These are phyloP conservation scores for Ibycter americanus DNA, from an alignment of 2,797 vertebrate genomes.

Conservation along the genomic window DNA sequence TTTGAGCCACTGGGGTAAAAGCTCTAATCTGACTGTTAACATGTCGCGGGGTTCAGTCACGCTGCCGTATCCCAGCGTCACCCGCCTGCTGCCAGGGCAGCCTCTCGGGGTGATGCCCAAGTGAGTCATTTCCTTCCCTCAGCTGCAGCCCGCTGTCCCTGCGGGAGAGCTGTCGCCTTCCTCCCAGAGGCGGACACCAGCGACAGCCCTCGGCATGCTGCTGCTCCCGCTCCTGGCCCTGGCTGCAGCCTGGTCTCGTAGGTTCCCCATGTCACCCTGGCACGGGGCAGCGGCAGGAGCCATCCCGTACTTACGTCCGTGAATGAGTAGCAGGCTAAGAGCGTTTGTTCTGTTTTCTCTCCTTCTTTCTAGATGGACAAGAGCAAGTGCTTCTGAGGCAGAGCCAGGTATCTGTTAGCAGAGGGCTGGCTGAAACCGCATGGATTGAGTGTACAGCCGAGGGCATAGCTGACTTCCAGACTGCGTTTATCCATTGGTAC, in stretches of 20 bases:
- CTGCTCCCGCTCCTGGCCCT: background rate
- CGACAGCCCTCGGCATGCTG: background rate
- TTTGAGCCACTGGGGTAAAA: background rate
- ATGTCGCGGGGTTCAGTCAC: background rate
- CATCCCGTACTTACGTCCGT: accelerated
- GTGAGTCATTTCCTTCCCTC: background rate
- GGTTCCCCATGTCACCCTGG: background rate
- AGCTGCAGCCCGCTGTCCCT: background rate
- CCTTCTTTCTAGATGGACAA: background rate
- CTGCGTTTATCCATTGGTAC: background rate
- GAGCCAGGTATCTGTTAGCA: background rate
- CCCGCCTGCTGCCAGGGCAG: background rate
- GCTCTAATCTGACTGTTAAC: background rate
- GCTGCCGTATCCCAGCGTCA: background rate
- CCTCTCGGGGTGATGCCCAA: background rate
- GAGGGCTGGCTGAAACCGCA: accelerated
- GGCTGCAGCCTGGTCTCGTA: background rate
- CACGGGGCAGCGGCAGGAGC: background rate
- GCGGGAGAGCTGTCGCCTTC: background rate
- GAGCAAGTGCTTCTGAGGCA: background rate
- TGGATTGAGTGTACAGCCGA: accelerated
- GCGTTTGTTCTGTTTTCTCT: background rate
- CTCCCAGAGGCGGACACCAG: accelerated
- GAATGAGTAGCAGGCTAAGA: background rate
- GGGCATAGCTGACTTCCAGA: accelerated